Base-by-base conservation (phyloP, 2,888 invertebrate genomes). In the Coelinius sp. region DNA sequence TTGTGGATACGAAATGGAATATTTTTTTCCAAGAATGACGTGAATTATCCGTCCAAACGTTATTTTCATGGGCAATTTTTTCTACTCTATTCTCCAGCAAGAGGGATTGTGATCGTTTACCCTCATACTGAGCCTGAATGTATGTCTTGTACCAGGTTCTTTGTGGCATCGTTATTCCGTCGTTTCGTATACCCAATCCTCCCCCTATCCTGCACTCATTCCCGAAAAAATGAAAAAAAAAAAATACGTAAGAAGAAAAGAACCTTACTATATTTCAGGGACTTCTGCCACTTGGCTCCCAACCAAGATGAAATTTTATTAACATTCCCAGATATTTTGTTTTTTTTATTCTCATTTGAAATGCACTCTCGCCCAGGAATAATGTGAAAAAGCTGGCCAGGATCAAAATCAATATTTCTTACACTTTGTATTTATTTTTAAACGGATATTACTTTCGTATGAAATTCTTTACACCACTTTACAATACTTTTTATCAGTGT, bases 221-320 rank as follows among this genome's bases (percentile, higher is more conserved):
- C 25, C 68, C 14, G 8, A 5, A 49, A 49, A n/a, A n/a, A n/a
- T n/a, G n/a, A n/a, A n/a, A 31, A 31, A 31, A 31, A 20, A 35
- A 22, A 27, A 59, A 63, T 49, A 22, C 65, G 24, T 53, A 73
- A 59, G 67, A 73, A 67, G 70, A 46, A 35, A 38, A 74, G 35
- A 24, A 59, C 35, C 41, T 31, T 67, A 5, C 41, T 56, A 71
- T 67, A 67, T 71, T 49, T 71, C 38, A 68, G 70, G 52, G 41
- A 66, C 70, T 69, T 68, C 59, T 70, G 67, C 46, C 68, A 78
- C 73, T 78, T 76, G 76, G 78, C 75, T 73, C 70, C 64, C 64
- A 70, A 75, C 76, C 76, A 76, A 76, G 65, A 69, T 68, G 70
- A 65, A 73, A 77, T 76, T 77, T 76, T 76, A 77, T 75, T 73